These are phyloP conservation scores for Austrolebias charrua DNA, from an alignment of 2,797 vertebrate species.

Conservation along the genomic window DNA sequence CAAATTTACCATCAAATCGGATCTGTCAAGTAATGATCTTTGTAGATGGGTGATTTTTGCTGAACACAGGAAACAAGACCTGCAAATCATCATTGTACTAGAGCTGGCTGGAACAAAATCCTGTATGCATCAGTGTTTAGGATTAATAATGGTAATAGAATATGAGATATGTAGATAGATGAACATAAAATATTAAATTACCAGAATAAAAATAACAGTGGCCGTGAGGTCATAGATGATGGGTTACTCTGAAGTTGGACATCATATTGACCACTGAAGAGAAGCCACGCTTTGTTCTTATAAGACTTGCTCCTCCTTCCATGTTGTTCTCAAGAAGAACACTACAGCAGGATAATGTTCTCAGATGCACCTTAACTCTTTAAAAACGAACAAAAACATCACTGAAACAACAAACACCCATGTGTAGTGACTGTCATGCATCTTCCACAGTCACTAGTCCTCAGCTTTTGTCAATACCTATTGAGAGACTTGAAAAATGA, in stretches of 20 bases:
- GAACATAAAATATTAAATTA: no score
- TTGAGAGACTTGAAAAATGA: neutral
- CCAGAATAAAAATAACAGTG: no score
- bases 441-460: neutral
- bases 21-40: no score
- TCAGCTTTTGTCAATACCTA: neutral
- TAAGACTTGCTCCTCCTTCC: neutral
- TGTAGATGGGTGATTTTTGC: no score
- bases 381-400: neutral
- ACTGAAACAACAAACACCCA: neutral
- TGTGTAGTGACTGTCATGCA: neutral
- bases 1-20: no score
- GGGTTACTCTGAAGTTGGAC: neutral
- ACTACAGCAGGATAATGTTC: slow-evolving; percentile 2
- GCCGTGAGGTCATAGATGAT: neutral
- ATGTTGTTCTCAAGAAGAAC: neutral
- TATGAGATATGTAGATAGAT: no score
- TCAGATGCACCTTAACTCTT: no score
- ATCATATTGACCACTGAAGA: neutral
- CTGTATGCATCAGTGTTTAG: no score
- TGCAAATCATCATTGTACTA: no score
- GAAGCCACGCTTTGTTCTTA: neutral
- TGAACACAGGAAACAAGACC: no score
- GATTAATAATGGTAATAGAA: no score
- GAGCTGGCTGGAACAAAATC: no score